Base-by-base conservation (phyloP, 2,888 invertebrate genomes). In the Hyles lineata region DNA sequence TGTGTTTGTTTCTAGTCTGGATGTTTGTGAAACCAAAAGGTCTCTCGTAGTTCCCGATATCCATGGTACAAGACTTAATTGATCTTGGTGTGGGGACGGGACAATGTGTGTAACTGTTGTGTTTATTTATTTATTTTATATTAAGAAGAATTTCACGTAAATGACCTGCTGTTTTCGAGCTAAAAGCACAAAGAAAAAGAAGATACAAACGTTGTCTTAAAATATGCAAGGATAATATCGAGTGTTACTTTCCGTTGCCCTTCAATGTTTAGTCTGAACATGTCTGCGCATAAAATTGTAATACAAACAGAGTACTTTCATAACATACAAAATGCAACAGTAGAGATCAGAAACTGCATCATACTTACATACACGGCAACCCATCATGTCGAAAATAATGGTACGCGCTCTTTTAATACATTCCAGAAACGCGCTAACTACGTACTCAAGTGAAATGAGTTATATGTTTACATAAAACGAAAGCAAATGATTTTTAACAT, bases 401-500 rank as follows among this genome's bases (percentile, higher is more conserved):
- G 61, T 25, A 61, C 11, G n/a, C 11, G 25, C 25, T n/a, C 5
- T 63, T 63, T 35, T 63, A 63, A 61, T 61, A 25, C 25, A 61
- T 61, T 25, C 58, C 70, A 60, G 60, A 60, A 60, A 60, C 23
- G n/a, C 19, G 15, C n/a, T 29, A 55, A 70, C 70, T 2, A 29
- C 6, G 58, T 32, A 23, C 55, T 52, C 55, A 25, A 50, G 32
- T 32, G 21, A 63, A 35, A 63, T 63, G 32, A 35, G n/a, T 23
- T 21, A n/a, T 19, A 9, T 63, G 32, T 35, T 63, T 43, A 35
- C n/a, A 32, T n/a, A 17, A 63, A 63, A 63, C 17, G 43, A 35
- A 43, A n/a, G n/a, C n/a, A n/a, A 35, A 32, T 63, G 21, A 58
- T 23, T 72, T 69, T 63, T 58, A 25, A 29, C n/a, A 59, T 59